phyloP scores from a whole-genome alignment of 1,140 invertebrate genomes.

The Saxidomus purpurata region DNA sequence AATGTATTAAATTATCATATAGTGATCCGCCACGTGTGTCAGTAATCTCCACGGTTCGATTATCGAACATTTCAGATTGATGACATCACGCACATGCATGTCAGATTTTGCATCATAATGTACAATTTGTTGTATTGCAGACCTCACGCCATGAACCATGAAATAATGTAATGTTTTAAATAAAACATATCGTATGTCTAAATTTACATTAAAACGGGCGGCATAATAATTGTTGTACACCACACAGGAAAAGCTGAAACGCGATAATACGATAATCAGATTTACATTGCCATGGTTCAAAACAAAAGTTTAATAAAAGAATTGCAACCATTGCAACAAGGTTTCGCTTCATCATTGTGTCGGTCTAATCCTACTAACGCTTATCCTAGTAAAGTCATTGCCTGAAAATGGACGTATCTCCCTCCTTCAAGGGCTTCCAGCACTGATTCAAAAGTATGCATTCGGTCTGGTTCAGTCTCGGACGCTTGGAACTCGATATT shows the following conservation, averaged over 20 bases:
- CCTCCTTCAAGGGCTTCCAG: slow-evolving; percentile 9
- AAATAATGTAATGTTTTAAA: neutral
- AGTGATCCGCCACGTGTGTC: slow-evolving; percentile 6
- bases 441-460: neutral
- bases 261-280: too few relatives aligned
- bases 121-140: neutral
- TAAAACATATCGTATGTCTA: too few relatives aligned
- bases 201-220: too few relatives aligned
- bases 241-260: too few relatives aligned
- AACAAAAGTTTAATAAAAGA: too few relatives aligned
- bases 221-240: too few relatives aligned
- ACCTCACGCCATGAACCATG: neutral
- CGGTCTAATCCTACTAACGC: too few relatives aligned
- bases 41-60: slow-evolving; percentile 51
- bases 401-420: slow-evolving; percentile 34
- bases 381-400: slow-evolving; percentile 56
- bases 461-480: neutral
- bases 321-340: too few relatives aligned
- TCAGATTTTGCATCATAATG: slow-evolving; percentile 24
- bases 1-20: slow-evolving; percentile 7
- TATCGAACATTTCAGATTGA: slow-evolving; percentile 30
- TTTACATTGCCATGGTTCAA: too few relatives aligned
- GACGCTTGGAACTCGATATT: slow-evolving; percentile 25
- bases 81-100: slow-evolving; percentile 55
- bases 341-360: too few relatives aligned